phyloP scores from a whole-genome alignment of 1,140 invertebrate genomes.

The Dreissena rostriformis region DNA sequence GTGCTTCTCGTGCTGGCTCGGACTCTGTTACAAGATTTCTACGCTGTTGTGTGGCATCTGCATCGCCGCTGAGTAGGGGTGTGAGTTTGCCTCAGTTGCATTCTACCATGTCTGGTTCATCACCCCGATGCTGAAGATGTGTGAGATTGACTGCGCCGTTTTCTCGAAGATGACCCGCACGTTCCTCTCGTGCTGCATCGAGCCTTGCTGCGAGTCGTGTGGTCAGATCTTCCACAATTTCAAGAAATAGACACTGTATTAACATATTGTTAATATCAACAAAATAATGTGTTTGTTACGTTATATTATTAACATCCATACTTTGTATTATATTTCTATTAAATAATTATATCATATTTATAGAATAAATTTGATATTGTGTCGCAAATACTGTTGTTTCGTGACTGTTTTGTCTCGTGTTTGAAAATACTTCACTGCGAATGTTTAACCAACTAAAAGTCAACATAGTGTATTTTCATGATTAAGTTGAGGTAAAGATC shows the following conservation, averaged over 20 bases:
- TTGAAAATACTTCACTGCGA: no score
- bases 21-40: slow-evolving; percentile 87
- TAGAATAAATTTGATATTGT: no score
- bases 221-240: slow-evolving; percentile 38
- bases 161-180: slow-evolving; percentile 20
- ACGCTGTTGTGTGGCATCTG: slow-evolving; percentile 87
- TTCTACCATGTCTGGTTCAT: slow-evolving; percentile 83
- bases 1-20: slow-evolving; percentile 87
- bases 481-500: no score
- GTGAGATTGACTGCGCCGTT: slow-evolving; percentile 27
- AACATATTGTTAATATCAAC: no score
- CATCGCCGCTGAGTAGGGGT: slow-evolving; percentile 86
- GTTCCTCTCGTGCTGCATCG: slow-evolving; percentile 29
- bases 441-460: no score
- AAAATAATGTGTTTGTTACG: no score
- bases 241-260: slow-evolving; percentile 4
- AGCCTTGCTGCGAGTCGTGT: slow-evolving; percentile 45
- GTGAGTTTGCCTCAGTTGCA: slow-evolving; percentile 88
- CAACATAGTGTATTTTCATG: no score
- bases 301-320: no score
- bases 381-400: no score
- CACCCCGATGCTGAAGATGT: slow-evolving; percentile 68
- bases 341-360: no score
- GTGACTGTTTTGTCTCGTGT: no score
- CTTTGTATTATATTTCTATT: no score